Evolutionary conservation across 2,797 vertebrate species (phyloP).

Genomic region (Sebastes kiyomatsui): DNA sequence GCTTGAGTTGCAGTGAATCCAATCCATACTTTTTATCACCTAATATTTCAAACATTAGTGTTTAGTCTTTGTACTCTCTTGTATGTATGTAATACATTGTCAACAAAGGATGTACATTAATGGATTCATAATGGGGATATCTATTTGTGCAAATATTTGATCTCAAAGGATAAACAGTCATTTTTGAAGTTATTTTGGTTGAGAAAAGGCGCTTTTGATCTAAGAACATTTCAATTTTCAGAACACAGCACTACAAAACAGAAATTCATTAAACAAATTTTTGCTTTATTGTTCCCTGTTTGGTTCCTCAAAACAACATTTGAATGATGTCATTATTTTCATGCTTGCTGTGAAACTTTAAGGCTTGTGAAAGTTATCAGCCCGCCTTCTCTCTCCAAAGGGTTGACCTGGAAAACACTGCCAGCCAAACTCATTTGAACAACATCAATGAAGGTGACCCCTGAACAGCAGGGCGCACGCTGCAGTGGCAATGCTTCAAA

Average conservation of each 20-base stretch:
- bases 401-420: slow-evolving; percentile 52
- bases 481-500: slow-evolving; percentile 54
- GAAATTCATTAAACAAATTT: slow-evolving; percentile 1
- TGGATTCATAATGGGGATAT: background rate
- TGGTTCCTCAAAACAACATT: background rate
- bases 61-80: background rate
- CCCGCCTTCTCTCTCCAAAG: background rate
- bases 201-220: background rate
- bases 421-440: slow-evolving; percentile 59
- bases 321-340: background rate
- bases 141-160: background rate
- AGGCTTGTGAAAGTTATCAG: slow-evolving; percentile 20
- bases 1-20: slow-evolving; percentile 16
- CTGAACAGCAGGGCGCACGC: slow-evolving; percentile 55
- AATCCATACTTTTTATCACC: background rate
- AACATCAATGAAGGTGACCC: slow-evolving; percentile 67
- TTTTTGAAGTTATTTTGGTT: background rate
- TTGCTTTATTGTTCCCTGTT: background rate
- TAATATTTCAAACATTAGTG: background rate
- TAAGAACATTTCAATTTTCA: background rate
- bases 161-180: background rate
- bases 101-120: background rate
- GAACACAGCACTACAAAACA: slow-evolving; percentile 8
- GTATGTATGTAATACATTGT: background rate
- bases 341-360: slow-evolving; percentile 18